Conservation (phyloP, 2,797 vertebrate species). For the Micropoecilia bifurca region DNA sequence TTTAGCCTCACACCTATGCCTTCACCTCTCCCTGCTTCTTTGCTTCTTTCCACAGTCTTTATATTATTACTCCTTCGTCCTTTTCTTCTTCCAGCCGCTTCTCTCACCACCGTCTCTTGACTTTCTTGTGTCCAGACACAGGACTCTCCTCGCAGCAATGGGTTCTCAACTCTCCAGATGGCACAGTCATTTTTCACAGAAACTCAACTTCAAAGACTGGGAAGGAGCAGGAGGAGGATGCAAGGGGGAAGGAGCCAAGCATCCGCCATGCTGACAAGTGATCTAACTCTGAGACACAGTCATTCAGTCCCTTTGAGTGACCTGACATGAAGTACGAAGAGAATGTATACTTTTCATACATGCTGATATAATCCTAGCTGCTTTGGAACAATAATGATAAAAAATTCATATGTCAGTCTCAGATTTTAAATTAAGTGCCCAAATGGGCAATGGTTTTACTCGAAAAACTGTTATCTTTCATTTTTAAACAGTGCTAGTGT, state of each 20-base stretch:
- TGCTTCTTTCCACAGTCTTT: slow-evolving; percentile 15
- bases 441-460: not conserved
- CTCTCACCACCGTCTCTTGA: slow-evolving; percentile 7
- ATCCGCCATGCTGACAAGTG: slow-evolving; percentile 27
- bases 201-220: slow-evolving; percentile 64
- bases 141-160: slow-evolving; percentile 30
- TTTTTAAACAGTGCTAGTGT: not conserved
- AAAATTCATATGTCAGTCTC: not conserved
- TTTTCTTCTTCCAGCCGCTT: slow-evolving; percentile 12
- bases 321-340: slow-evolving; percentile 8
- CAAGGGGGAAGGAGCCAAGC: slow-evolving; percentile 27
- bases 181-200: slow-evolving; percentile 60
- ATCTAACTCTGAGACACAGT: slow-evolving; percentile 32
- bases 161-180: slow-evolving; percentile 67
- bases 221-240: slow-evolving; percentile 9
- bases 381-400: not conserved
- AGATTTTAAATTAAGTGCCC: not conserved
- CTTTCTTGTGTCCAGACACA: slow-evolving; percentile 42
- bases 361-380: not conserved
- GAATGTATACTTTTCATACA: not conserved
- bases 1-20: slow-evolving; percentile 8
- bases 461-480: not conserved
- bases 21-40: slow-evolving; percentile 32
- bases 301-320: slow-evolving; percentile 21
- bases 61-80: slow-evolving; percentile 5